Conservation (phyloP, 2,888 invertebrate species). For the Napeogenes inachia region DNA sequence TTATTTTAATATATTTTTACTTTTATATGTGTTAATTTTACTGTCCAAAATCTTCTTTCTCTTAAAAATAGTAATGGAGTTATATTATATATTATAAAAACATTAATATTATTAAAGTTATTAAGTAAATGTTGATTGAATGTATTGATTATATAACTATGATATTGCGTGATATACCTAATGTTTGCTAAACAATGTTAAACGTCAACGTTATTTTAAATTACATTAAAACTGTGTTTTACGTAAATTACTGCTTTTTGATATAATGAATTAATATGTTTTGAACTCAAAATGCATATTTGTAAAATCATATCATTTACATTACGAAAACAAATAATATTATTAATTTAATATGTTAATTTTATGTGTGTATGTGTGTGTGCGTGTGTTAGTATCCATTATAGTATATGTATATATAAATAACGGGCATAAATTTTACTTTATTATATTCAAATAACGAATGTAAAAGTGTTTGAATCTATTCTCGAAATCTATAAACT, state of each 20-base stretch:
- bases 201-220: constrained; percentile 30
- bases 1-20: not conserved
- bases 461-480: not conserved
- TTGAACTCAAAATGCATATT: too few species aligned
- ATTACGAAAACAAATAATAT: too few species aligned
- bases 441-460: too few species aligned
- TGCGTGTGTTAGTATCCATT: too few species aligned
- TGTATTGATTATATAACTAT: constrained; percentile 55
- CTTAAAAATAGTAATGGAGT: too few species aligned
- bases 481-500: not conserved
- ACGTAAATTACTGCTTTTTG: not conserved
- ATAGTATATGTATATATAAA: too few species aligned
- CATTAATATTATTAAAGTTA: not conserved
- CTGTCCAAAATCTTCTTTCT: not conserved
- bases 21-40: not conserved
- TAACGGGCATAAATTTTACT: too few species aligned
- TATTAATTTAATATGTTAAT: too few species aligned
- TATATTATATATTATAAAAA: too few species aligned
- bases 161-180: constrained; percentile 54
- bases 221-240: constrained; percentile 28
- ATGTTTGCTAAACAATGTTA: constrained; percentile 36
- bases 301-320: too few species aligned
- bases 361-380: too few species aligned
- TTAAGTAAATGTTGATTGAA: not conserved
- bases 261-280: too few species aligned